These are phyloP conservation scores for Caenorhabditis angaria DNA, from an alignment of 2,888 invertebrate genomes.

Conservation along the genomic window DNA sequence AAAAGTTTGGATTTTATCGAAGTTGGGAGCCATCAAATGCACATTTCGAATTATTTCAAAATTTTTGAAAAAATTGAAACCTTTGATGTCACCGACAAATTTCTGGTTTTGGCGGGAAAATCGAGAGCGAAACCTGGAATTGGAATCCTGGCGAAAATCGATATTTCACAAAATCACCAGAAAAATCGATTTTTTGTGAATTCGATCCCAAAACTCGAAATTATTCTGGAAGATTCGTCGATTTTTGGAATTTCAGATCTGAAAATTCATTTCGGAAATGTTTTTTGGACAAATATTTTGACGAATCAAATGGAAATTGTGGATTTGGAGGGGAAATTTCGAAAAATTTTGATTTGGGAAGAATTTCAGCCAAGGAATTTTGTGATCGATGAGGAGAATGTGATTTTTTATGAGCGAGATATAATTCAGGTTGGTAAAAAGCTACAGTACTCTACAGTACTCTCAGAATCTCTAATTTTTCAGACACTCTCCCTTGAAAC, in stretches of 20 bases:
- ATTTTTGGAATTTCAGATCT: slow-evolving; percentile 4
- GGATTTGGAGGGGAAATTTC: slow-evolving; percentile 8
- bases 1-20: background rate
- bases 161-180: background rate
- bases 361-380: slow-evolving; percentile 5
- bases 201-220: background rate
- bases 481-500: too few species aligned
- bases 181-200: background rate
- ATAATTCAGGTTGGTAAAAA: background rate
- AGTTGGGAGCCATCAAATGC: too few species aligned
- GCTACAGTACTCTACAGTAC: background rate
- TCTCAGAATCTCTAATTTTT: background rate
- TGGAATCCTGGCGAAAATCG: background rate
- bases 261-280: slow-evolving; percentile 10
- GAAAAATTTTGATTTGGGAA: slow-evolving; percentile 13
- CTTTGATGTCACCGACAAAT: too few species aligned
- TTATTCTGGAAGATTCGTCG: background rate
- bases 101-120: too few species aligned
- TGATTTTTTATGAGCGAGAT: slow-evolving; percentile 5
- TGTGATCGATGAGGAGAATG: background rate
- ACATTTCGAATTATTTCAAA: too few species aligned
- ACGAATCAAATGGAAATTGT: slow-evolving; percentile 9
- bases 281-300: slow-evolving; percentile 13
- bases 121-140: too few species aligned
- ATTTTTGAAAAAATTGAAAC: background rate